phyloP scores from a whole-genome alignment of 2,797 vertebrate species.

The Pyrocephalus nanus region DNA sequence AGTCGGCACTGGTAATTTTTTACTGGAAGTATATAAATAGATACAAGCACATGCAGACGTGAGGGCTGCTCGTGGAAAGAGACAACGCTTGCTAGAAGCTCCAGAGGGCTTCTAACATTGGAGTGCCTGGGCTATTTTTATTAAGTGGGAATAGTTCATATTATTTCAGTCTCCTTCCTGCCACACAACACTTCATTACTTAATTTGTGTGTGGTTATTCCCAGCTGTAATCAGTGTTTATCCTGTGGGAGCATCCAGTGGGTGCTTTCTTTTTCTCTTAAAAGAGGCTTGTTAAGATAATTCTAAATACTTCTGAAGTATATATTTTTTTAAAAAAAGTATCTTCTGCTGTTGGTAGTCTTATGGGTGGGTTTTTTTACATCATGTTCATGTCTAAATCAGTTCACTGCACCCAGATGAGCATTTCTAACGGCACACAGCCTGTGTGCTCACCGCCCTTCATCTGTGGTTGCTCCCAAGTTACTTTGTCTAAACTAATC shows the following conservation, averaged over 20 bases:
- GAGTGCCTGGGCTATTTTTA: background rate
- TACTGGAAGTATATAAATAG: background rate
- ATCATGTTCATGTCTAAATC: background rate
- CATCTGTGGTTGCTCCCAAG: background rate
- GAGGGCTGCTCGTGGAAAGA: background rate
- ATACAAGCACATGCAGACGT: background rate
- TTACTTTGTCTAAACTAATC: slow-evolving; percentile 8
- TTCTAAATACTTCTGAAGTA: background rate
- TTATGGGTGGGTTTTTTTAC: background rate
- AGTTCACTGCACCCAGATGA: background rate
- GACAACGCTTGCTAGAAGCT: background rate
- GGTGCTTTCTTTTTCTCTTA: slow-evolving; percentile 11
- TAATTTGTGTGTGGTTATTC: background rate
- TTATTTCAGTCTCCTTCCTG: background rate
- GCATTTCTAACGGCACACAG: background rate
- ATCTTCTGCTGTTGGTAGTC: background rate
- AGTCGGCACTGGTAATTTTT: background rate
- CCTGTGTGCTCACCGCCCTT: background rate
- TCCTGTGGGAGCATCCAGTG: background rate
- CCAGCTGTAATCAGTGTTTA: background rate
- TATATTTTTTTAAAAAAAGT: background rate
- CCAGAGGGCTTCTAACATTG: background rate
- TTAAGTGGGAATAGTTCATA: background rate
- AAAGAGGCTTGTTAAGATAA: background rate
- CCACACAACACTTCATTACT: background rate